Base-by-base conservation (phyloP, 2,113 vertebrate species). In the Thalassarche chlororhynchos region DNA sequence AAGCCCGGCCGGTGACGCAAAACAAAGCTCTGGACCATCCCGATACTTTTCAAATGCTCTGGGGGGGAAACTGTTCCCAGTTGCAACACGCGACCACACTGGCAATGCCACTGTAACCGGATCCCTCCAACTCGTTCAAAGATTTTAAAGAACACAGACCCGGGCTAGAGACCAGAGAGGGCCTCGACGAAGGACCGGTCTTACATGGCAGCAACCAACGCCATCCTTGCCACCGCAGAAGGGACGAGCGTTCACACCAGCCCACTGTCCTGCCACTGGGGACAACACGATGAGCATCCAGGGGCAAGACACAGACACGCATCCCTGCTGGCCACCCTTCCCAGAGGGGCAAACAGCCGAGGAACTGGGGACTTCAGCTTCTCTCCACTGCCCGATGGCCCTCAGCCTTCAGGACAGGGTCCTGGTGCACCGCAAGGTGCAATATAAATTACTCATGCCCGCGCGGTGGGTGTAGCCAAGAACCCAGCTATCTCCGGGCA, bases 251-350 rank as follows among this genome's bases (percentile, higher is more conserved):
- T 26, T 8, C 8, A 3, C 8, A 3, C 34, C 84, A 51, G 47
- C 74, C 42, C 40, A 5, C 46, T 17, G 29, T 26, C 49, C 64
- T 36, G 23, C 64, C 44, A 1, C 5, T 0, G 51, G 18, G 1
- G 4, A 49, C 51, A 34, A 8, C 5, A 0, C 5, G 0, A 19
- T 3, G 34, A 87, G 42, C 84, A 40, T 2, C 34, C 26, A n/a
- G 47, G 21, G 34, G 5, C 0, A 2, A 57, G 40, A 20, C 12
- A n/a, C 0, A 0, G 28, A 34, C 12, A 18, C 2, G 0, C 18
- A 21, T 24, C 55, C 19, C 25, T 8, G 8, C 1, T 2, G 14
- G 10, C 36, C 32, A 5, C 70, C 38, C 38, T 36, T 38, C 54
- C 79, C 17, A 17, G 46, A 46, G n/a, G 23, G 34, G 5, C 29